Evolutionary conservation across 2,797 vertebrate species (phyloP), one percentile per base, ranked within the genome.

Genomic region (Orientallactaga sibirica): DNA sequence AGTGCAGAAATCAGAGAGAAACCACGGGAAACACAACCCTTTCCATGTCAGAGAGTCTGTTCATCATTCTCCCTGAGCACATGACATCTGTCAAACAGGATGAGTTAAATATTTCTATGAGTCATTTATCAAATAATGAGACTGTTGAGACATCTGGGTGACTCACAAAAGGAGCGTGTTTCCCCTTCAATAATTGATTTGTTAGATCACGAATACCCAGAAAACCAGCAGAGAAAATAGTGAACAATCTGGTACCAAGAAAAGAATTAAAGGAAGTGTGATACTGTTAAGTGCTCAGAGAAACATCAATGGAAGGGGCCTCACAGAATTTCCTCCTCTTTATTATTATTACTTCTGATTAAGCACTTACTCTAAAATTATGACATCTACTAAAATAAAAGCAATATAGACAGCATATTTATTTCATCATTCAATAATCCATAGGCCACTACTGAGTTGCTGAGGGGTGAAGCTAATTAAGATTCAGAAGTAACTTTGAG

Each of bases 171-270:
- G 85, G 70, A 96, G 52, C 22, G 58, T 75, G 55, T 24, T 91
- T 97, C 41, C 67, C 48, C 92, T 88, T 90, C 95, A 91, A 96
- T 91, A 95, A 97, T 10, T 76, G 62, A 95, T 95, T 92, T 85
- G 52, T 66, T 91, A 55, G 92, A 55, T 82, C 77, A 79, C 90
- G 33, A 96, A 95, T 76, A 93, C 58, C 27, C 29, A 48, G 64
- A 82, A 81, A 18, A 94, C 19, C 68, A 86, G 41, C 19, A 74
- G 55, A 95, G 29, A 89, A 95, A 94, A 85, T 20, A 82, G 19
- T 64, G 62, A 87, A 61, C 5, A 43, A 19, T 73, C 19, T 29
- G 33, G 14, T 66, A 19, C 82, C 88, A 25, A 27, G 18, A 95
- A 97, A 97, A 94, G 71, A 95, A 95, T 55, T 75, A 93, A 94